Conservation (phyloP, 1,140 invertebrate genomes). For the Matsumurasca onukii region DNA sequence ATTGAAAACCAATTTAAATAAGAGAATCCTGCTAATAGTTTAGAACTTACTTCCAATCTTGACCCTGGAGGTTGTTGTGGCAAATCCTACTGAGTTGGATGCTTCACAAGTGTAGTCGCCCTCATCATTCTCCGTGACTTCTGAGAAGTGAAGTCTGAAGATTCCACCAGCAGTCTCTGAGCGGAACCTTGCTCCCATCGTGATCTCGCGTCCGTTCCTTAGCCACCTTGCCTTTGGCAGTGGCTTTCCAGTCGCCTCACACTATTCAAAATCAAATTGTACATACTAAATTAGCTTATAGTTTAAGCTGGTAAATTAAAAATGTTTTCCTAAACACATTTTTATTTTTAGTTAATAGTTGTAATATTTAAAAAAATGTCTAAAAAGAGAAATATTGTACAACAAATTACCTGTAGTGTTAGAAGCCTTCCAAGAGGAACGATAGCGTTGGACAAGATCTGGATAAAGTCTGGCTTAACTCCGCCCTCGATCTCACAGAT, state of each 20-base stretch:
- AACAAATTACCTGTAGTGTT: slow-evolving; percentile 74
- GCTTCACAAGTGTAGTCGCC: slow-evolving; percentile 97
- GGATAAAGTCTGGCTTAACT: slow-evolving; percentile 90
- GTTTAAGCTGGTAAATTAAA: too few relatives aligned
- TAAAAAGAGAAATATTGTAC: too few relatives aligned
- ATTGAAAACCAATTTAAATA: too few relatives aligned
- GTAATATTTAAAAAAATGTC: too few relatives aligned
- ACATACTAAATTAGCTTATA: neutral
- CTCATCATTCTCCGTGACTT: slow-evolving; percentile 89
- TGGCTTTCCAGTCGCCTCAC: slow-evolving; percentile 90
- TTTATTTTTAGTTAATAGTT: too few relatives aligned
- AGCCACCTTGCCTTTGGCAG: slow-evolving; percentile 88
- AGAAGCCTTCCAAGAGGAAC: slow-evolving; percentile 87
- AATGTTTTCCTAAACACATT: too few relatives aligned
- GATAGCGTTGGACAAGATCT: slow-evolving; percentile 69
- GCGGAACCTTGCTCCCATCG: slow-evolving; percentile 67
- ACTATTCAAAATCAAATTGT: slow-evolving; percentile 39
- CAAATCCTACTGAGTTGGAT: slow-evolving; percentile 87
- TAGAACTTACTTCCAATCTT: slow-evolving; percentile 84
- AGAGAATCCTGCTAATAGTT: too few relatives aligned
- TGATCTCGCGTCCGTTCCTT: slow-evolving; percentile 85
- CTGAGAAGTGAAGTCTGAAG: slow-evolving; percentile 84
- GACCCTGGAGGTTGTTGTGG: slow-evolving; percentile 79
- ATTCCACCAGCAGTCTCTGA: slow-evolving; percentile 74
- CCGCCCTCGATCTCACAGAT: slow-evolving; percentile 87